Evolutionary conservation across 2,113 vertebrate genomes (phyloP).

Genomic region (Vidua macroura): DNA sequence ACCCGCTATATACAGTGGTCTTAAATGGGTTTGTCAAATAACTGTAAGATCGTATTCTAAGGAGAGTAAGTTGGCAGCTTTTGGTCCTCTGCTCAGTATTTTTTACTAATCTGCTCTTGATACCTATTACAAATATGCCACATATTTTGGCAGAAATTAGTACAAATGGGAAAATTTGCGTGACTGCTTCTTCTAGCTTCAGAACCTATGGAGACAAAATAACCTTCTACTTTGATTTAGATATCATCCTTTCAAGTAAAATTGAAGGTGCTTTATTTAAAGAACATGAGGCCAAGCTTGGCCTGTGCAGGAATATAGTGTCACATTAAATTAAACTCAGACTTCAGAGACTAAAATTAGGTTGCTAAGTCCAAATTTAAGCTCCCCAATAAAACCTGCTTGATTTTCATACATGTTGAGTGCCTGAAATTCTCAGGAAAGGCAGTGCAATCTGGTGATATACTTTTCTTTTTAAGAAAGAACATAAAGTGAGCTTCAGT

Average conservation of each 20-base stretch:
- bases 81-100: not conserved
- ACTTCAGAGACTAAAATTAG: constrained; percentile 54
- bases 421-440: not conserved
- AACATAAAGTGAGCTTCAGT: not conserved
- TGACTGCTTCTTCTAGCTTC: not conserved
- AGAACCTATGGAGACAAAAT: constrained; percentile 10
- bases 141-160: constrained; percentile 31
- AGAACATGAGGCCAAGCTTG: constrained; percentile 45
- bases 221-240: constrained; percentile 53
- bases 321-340: constrained; percentile 62
- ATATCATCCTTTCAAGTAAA: constrained; percentile 28
- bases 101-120: not conserved
- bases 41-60: not conserved
- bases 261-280: constrained; percentile 63
- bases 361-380: constrained; percentile 45
- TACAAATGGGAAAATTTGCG: not conserved
- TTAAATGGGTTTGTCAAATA: not conserved
- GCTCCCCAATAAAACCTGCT: constrained; percentile 35
- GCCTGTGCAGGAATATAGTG: constrained; percentile 36
- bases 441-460: not conserved
- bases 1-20: not conserved
- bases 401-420: not conserved
- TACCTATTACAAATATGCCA: not conserved
- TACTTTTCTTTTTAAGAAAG: not conserved
- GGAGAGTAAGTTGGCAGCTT: not conserved